A percentile compares a stretch with the other conserved stretches of the same genome.
phyloP scores from a whole-genome alignment of 2,888 invertebrate genomes.

The Drepana falcataria region DNA sequence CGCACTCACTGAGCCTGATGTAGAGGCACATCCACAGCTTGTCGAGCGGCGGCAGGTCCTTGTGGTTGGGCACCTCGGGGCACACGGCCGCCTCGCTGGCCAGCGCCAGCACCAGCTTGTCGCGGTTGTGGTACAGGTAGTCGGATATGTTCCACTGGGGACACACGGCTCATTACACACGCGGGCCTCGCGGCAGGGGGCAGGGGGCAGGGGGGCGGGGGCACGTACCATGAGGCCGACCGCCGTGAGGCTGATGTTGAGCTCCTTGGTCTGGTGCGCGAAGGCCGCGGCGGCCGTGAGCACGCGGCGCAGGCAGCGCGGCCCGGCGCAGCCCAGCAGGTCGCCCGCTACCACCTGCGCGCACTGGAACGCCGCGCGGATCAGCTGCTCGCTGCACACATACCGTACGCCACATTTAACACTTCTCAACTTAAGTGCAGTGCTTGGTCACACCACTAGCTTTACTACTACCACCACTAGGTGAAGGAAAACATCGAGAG shows the following conservation, averaged over 20 bases:
- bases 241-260: slow-evolving; percentile 98
- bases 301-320: slow-evolving; percentile 92
- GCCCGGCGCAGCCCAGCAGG: slow-evolving; percentile 92
- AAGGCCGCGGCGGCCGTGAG: slow-evolving; percentile 97
- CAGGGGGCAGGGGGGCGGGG: too few relatives aligned
- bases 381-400: slow-evolving; percentile 86
- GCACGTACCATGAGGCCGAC: slow-evolving; percentile 92
- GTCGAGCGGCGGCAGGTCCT: slow-evolving; percentile 93
- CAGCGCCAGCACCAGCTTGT: slow-evolving; percentile 86
- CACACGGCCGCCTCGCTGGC: slow-evolving; percentile 86
- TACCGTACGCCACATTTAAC: neutral
- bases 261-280: slow-evolving; percentile 96
- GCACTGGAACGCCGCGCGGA: slow-evolving; percentile 97
- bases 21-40: slow-evolving; percentile 98
- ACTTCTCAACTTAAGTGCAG: too few relatives aligned
- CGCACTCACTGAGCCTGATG: slow-evolving; percentile 83
- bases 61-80: slow-evolving; percentile 90
- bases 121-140: slow-evolving; percentile 96
- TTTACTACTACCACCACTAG: too few relatives aligned
- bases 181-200: too few relatives aligned
- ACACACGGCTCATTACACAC: slow-evolving; percentile 5
- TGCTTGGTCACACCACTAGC: too few relatives aligned
- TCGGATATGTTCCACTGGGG: slow-evolving; percentile 99
- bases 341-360: slow-evolving; percentile 97
- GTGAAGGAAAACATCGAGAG: too few relatives aligned